Percentiles rank a stretch among this genome's conserved stretches.
Conservation (phyloP, 2,113 vertebrate species). For the Solenodon paradoxus region DNA sequence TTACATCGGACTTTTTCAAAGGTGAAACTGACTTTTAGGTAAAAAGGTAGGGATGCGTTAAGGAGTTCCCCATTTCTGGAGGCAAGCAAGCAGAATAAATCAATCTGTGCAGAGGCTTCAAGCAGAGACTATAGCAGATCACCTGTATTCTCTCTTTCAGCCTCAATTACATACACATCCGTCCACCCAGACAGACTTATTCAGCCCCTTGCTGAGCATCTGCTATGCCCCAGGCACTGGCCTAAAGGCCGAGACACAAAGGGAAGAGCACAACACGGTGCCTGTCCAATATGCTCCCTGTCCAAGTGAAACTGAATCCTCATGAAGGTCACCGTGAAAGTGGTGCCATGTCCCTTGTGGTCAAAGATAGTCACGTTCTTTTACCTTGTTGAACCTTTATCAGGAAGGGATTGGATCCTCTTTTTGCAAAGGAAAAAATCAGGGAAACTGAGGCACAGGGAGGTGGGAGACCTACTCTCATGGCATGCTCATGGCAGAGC, state of each 20-base stretch:
- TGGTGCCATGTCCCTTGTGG: accelerated
- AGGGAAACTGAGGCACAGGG: not conserved
- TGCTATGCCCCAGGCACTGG: no score
- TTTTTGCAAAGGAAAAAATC: not conserved
- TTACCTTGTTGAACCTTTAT: not conserved
- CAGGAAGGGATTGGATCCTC: not conserved
- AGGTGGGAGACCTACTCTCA: not conserved
- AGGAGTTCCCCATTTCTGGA: not conserved
- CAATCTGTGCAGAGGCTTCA: not conserved
- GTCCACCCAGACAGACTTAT: no score
- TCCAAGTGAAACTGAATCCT: no score
- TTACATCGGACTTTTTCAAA: not conserved
- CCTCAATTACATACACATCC: not conserved
- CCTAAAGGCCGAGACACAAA: no score
- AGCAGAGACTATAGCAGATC: not conserved
- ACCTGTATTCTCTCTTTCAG: not conserved
- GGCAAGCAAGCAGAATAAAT: not conserved
- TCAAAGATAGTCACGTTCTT: not conserved
- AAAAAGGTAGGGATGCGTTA: no score
- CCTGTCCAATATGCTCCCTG: no score
- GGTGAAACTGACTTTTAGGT: not conserved
- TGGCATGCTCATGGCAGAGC: not conserved
- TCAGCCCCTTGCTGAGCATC: not conserved
- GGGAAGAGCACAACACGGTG: accelerated
- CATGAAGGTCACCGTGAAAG: accelerated